phyloP scores from a whole-genome alignment of 2,888 invertebrate genomes.

The Agrochola circellaris region DNA sequence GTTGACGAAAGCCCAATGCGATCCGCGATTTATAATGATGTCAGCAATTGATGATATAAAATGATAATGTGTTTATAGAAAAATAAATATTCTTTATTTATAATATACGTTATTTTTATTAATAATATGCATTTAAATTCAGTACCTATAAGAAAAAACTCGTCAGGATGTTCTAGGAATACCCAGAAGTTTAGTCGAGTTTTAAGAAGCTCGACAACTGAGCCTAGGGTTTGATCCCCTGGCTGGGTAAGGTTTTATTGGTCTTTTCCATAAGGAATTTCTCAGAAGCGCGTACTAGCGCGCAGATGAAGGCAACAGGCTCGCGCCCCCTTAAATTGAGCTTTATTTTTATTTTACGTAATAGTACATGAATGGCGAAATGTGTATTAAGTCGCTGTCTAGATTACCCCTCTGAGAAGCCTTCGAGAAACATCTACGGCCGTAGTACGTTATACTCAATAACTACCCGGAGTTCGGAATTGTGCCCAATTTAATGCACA shows the following conservation, averaged over 20 bases:
- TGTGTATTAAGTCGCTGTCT: neutral
- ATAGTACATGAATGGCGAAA: neutral
- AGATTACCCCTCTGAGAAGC: neutral
- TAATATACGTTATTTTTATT: constrained; percentile 73
- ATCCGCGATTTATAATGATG: constrained; percentile 86
- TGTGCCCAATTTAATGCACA: neutral
- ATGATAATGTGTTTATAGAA: constrained; percentile 89
- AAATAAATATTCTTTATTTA: constrained; percentile 91
- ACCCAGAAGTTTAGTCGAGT: neutral
- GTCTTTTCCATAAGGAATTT: neutral
- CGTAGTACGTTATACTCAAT: neutral
- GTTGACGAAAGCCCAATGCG: constrained; percentile 89
- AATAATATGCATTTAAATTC: neutral
- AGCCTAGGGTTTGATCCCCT: neutral
- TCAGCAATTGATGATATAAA: constrained; percentile 83
- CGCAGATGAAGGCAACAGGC: too few relatives aligned
- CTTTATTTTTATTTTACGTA: neutral
- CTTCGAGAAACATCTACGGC: neutral
- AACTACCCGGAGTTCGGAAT: neutral
- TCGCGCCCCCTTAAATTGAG: neutral
- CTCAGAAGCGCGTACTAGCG: neutral
- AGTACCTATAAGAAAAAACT: neutral
- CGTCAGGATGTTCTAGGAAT: neutral
- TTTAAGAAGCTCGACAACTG: neutral
- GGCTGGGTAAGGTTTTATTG: neutral